These are phyloP conservation scores for Rhimphoctona megacephalus DNA, from an alignment of 2,888 invertebrate species.

Conservation along the genomic window DNA sequence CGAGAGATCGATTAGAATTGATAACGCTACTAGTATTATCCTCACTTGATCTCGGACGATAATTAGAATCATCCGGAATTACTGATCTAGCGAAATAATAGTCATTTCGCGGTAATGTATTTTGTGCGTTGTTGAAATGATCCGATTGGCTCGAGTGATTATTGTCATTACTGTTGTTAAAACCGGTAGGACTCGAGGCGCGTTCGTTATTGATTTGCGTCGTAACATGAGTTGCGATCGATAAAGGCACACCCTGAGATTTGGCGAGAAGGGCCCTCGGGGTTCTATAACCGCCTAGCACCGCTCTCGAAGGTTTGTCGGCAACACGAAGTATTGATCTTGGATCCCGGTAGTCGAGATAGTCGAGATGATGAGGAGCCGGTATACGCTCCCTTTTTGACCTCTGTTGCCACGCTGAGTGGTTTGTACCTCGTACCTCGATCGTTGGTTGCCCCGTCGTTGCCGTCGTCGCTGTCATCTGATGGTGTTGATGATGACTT, in stretches of 20 bases:
- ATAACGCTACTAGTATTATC: neutral
- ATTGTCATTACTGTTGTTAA: slow-evolving; percentile 61
- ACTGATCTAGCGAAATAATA: neutral
- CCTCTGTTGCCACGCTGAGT: slow-evolving; percentile 75
- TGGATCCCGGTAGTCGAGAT: slow-evolving; percentile 83
- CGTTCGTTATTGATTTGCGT: slow-evolving; percentile 44
- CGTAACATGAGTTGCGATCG: slow-evolving; percentile 76
- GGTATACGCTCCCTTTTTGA: slow-evolving; percentile 73
- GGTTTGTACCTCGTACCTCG: slow-evolving; percentile 81
- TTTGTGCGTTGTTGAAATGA: slow-evolving; percentile 74
- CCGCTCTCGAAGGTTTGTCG: slow-evolving; percentile 81
- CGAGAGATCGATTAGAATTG: slow-evolving; percentile 1
- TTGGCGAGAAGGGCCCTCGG: slow-evolving; percentile 80
- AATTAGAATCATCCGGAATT: neutral
- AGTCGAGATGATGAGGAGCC: slow-evolving; percentile 82
- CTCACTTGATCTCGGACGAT: slow-evolving; percentile 4
- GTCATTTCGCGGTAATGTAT: slow-evolving; percentile 46
- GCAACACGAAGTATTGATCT: slow-evolving; percentile 81
- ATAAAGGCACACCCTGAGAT: slow-evolving; percentile 77
- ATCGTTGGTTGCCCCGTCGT: slow-evolving; percentile 80
- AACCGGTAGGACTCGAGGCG: slow-evolving; percentile 30
- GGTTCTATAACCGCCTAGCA: slow-evolving; percentile 81
- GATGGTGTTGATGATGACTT: slow-evolving; percentile 63
- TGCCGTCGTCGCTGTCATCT: neutral
- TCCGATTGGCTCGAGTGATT: slow-evolving; percentile 3